Conservation (phyloP, 2,888 invertebrate genomes). For the Lathronympha strigana region DNA sequence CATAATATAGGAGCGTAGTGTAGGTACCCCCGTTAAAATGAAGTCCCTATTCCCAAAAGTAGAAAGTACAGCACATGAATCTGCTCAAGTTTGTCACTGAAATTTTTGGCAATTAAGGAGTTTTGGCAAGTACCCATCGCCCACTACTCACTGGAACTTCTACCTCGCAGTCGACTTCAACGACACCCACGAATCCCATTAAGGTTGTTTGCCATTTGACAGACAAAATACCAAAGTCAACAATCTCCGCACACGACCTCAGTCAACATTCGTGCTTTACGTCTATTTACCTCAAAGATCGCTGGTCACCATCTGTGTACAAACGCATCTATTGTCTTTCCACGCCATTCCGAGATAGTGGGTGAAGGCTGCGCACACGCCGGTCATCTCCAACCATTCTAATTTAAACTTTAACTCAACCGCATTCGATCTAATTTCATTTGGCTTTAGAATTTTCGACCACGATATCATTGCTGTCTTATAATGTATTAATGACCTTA, state of each 20-base stretch:
- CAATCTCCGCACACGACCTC: not conserved
- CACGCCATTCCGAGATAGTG: constrained; percentile 41
- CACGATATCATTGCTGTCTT: not conserved
- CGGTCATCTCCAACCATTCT: not conserved
- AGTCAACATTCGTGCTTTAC: constrained; percentile 4
- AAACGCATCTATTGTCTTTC: constrained; percentile 43
- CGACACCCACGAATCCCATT: too few relatives aligned
- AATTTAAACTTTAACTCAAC: not conserved
- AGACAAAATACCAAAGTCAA: not conserved
- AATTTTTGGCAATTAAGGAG: too few relatives aligned
- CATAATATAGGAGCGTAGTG: too few relatives aligned
- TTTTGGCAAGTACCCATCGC: too few relatives aligned
- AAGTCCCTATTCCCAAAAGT: too few relatives aligned
- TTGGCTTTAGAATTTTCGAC: not conserved
- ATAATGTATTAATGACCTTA: not conserved
- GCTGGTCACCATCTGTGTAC: constrained; percentile 38
- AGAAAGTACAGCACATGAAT: too few relatives aligned
- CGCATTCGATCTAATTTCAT: constrained; percentile 5
- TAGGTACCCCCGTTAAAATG: too few relatives aligned
- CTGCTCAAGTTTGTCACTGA: too few relatives aligned
- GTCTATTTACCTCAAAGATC: constrained; percentile 17
- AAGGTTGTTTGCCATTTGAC: too few relatives aligned
- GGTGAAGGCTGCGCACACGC: constrained; percentile 45
- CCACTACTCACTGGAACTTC: too few relatives aligned
- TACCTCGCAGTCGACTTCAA: too few relatives aligned